phyloP scores from a whole-genome alignment of 2,888 invertebrate genomes.

The Dicranocentrus wangi region DNA sequence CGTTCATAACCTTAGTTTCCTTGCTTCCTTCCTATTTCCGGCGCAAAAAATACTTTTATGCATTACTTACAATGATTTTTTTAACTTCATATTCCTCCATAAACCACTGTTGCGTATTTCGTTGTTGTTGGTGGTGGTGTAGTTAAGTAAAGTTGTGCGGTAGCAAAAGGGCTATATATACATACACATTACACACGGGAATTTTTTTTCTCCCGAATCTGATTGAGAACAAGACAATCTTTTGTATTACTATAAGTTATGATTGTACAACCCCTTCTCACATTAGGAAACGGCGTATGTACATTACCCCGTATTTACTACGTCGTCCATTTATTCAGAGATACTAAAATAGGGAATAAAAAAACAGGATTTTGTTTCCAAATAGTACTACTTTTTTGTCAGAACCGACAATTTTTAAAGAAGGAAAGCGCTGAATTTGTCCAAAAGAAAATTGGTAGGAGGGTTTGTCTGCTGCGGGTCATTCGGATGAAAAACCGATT shows the following conservation, averaged over 20 bases:
- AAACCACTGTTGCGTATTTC: constrained; percentile 21
- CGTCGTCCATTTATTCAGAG: constrained; percentile 32
- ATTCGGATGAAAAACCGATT: constrained; percentile 73
- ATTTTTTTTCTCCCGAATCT: constrained; percentile 6
- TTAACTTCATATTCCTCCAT: constrained; percentile 10
- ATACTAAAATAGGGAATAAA: constrained; percentile 53
- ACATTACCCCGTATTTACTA: constrained; percentile 41
- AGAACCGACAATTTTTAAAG: constrained; percentile 32
- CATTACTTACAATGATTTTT: constrained; percentile 55
- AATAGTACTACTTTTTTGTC: constrained; percentile 14
- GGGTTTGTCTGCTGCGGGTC: constrained; percentile 73
- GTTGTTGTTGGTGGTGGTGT: too few species aligned
- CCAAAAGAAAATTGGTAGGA: constrained; percentile 72
- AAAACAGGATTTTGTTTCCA: constrained; percentile 40
- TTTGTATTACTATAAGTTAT: constrained; percentile 49
- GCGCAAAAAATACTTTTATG: constrained; percentile 52
- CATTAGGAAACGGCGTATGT: constrained; percentile 30
- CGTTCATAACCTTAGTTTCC: constrained; percentile 52
- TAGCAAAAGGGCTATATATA: too few species aligned
- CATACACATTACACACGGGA: too few species aligned
- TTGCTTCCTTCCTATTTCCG: constrained; percentile 65
- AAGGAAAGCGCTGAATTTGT: constrained; percentile 72
- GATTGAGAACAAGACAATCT: constrained; percentile 56
- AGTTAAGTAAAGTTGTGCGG: too few species aligned
- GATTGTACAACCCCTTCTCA: constrained; percentile 58